Evolutionary conservation across 2,888 invertebrate genomes (phyloP), one percentile per base, ranked within the genome.

Genomic region (Lithosia quadra): DNA sequence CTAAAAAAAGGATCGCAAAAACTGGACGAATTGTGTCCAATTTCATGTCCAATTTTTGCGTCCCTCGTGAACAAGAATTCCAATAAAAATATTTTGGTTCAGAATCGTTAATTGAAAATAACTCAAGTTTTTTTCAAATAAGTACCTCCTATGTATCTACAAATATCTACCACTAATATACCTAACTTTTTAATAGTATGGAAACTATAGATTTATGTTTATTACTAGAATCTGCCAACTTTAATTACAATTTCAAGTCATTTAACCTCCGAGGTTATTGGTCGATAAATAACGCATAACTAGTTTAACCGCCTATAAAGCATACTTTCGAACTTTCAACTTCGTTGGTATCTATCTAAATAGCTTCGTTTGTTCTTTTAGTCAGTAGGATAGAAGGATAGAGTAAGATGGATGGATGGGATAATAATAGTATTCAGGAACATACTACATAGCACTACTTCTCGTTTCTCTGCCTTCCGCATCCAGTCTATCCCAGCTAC

Each of bases 261-360:
- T 43, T 49, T 49, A 49, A 49, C 49, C 49, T 49, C 43, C 8
- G 49, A 2, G 49, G 49, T 49, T 49, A 49, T n/a, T 49, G 15
- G 49, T n/a, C 49, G n/a, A 49, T 49, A 49, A 49, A 49, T 49
- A 49, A 49, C n/a, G 9, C 8, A n/a, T 49, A n/a, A 49, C 49
- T n/a, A n/a, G 49, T 49, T 49, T 49, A n/a, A n/a, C 49, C n/a
- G 49, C 49, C 49, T 49, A 49, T n/a, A 9, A 49, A 49, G 49
- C 49, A n/a, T 5, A 49, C 49, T 49, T 49, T 49, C n/a, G n/a
- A 49, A 49, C 49, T 49, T 49, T 49, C 49, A 49, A 49, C 49
- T 49, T 49, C 4, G 2, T 13, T 15, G 15, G 39, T 39, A 39
- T 3, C 7, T 43, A n/a, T n/a, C n/a, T 49, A n/a, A 49, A 49